Evolutionary conservation across 2,113 vertebrate species (phyloP), one percentile per base, ranked within the genome.

Genomic region (Anguilla rostrata): DNA sequence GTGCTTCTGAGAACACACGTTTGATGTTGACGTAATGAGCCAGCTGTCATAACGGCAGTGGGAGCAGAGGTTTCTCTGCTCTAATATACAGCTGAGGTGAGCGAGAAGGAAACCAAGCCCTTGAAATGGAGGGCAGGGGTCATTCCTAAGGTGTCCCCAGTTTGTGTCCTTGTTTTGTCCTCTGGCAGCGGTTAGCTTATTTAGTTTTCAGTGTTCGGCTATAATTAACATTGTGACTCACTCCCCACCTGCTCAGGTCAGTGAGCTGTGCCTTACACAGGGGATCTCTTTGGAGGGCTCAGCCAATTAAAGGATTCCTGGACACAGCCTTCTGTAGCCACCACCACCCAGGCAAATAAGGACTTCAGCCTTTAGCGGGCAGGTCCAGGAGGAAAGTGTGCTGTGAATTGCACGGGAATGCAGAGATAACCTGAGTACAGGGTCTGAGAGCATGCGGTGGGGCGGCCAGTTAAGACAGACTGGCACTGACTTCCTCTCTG

Each of bases 201-300:
- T 87, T 82, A 88, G 87, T 85, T 79, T 90, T 90, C 84, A 66
- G 86, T 79, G 81, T 81, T 3, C 43, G 81, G 86, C 86, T 88
- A 88, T 92, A 89, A 91, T 91, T 91, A 91, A 89, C 86, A 88
- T 82, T 43, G 57, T 89, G 90, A 89, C 90, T 91, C 87, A 18
- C 56, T 81, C 85, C 84, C 83, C 83, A 84, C 84, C 84, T 87
- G 89, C 80, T 84, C 82, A 83, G 90, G 82, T 87, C 90, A 85
- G 84, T 75, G 56, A 71, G 82, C 78, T 83, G 60, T 56, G 71
- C 78, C 82, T 89, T 83, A 29, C 46, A 18, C 78, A 0, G 20
- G 78, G 79, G 82, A 81, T 60, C 22, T 40, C 40, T 83, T 87
- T 83, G 86, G 56, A 89, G 90, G 87, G 87, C 84, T 49, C 85